Evolutionary conservation across 2,113 vertebrate genomes (phyloP).

Genomic region (Ploceus nigricollis): DNA sequence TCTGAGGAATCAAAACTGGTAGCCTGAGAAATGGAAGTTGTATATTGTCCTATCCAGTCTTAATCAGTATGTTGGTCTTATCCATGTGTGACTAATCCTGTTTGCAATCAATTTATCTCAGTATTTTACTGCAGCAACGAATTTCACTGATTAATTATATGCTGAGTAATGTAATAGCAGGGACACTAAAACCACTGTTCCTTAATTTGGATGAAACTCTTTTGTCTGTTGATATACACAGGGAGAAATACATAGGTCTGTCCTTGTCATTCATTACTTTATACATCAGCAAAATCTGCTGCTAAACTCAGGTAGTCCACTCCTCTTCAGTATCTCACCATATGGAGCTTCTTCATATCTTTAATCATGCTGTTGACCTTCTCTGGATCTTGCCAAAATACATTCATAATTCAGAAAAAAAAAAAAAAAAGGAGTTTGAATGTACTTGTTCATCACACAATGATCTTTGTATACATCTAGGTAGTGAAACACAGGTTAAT

Average conservation of each 20-base stretch:
- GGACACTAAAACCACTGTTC: background rate
- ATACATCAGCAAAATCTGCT: constrained; percentile 27
- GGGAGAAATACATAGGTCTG: background rate
- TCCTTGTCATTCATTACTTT: constrained; percentile 9
- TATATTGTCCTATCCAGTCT: background rate
- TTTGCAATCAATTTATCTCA: constrained; percentile 17
- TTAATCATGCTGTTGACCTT: constrained; percentile 32
- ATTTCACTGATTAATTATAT: constrained; percentile 45
- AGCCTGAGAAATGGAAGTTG: background rate
- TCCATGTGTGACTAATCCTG: background rate
- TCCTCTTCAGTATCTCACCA: background rate
- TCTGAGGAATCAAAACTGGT: background rate
- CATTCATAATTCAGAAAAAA: background rate
- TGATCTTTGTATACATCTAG: constrained; percentile 29
- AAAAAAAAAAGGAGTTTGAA: background rate
- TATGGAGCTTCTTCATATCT: constrained; percentile 20
- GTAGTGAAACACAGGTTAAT: background rate
- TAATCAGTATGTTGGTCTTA: constrained; percentile 3
- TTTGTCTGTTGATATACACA: background rate
- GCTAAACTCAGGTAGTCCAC: background rate
- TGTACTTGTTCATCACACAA: constrained; percentile 1
- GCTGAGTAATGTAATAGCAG: background rate
- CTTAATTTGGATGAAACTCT: background rate
- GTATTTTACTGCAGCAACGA: constrained; percentile 41
- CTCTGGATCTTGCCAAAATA: background rate